Conservation (phyloP, 2,113 vertebrate genomes). For the Mastomys coucha region DNA sequence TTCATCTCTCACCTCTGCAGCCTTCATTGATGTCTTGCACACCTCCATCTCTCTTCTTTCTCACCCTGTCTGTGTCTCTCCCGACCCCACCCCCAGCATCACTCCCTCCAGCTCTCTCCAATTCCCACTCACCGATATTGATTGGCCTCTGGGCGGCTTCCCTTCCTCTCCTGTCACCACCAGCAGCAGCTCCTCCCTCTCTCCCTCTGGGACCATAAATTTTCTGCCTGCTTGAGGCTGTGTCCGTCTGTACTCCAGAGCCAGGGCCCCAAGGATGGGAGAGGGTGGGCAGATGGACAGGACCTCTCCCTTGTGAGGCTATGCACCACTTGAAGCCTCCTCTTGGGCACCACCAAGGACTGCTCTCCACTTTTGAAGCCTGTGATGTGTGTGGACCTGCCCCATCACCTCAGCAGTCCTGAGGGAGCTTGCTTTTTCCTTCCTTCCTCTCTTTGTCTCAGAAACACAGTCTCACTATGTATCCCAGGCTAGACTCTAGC, state of each 20-base stretch:
- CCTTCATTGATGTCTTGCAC: constrained; percentile 59
- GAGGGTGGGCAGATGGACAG: neutral
- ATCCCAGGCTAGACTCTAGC: neutral
- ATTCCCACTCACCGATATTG: constrained; percentile 79
- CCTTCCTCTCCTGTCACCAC: constrained; percentile 74
- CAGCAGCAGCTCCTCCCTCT: constrained; percentile 68
- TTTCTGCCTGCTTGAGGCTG: constrained; percentile 71
- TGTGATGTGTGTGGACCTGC: neutral
- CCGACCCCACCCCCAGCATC: neutral
- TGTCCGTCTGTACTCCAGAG: constrained; percentile 61
- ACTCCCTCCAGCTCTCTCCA: constrained; percentile 14
- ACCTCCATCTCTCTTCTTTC: constrained; percentile 81
- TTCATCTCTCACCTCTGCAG: neutral
- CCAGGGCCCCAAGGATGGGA: neutral
- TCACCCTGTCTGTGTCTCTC: constrained; percentile 25
- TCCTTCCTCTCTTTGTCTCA: neutral
- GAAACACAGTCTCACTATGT: neutral
- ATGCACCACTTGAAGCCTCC: neutral
- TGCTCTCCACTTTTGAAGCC: neutral
- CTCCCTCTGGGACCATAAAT: constrained; percentile 77
- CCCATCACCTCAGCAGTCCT: accelerated
- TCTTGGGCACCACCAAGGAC: neutral
- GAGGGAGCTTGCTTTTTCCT: neutral
- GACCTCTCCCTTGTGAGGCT: neutral
- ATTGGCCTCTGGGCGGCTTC: constrained; percentile 80